Evolutionary conservation across 1,140 invertebrate species (phyloP), one percentile per base, ranked within the genome.

Genomic region (Tetraneura akinire): DNA sequence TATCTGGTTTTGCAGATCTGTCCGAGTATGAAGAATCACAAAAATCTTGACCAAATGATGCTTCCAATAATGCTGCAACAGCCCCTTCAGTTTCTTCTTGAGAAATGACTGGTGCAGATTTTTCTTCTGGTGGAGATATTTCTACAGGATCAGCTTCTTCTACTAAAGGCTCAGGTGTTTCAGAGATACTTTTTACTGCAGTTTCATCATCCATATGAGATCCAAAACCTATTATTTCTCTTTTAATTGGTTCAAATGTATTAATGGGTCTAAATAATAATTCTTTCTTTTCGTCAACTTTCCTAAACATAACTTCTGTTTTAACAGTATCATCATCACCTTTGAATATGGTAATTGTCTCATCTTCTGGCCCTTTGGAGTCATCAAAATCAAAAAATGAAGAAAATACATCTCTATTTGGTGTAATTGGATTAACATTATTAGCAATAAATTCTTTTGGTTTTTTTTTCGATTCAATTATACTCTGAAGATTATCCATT

Each of bases 51-150:
- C 92, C 92, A 84, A 95, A 94, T 80, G 93, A 94, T 85, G 95
- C 93, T 49, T 92, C 92, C 29, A 96, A 85, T 8, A 96, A 85
- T 10, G 94, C 94, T 3, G 94, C 94, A 0, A 96, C 94, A 0
- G 94, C 94, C 86, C 95, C 94, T 84, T 94, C 94, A 0, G 94
- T 96, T 87, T 96, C 94, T 87, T 96, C 94, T 86, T 96, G 94
- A 1, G 94, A 96, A 82, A 96, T 96, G 0, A 93, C 89, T 1
- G 93, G 91, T 57, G 93, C 88, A 0, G 92, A 91, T 83, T 94
- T 94, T 81, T 94, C 92, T 81, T 92, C 91, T 1, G 87, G 83
- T 83, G 90, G 84, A 3, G 84, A 81, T 0, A 86, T 82, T 49
- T 66, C 80, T n/a, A 81, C 70, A 71, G 55, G 51, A 49, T 74